phyloP scores from a whole-genome alignment of 2,113 vertebrate genomes.

The Bucco capensis region DNA sequence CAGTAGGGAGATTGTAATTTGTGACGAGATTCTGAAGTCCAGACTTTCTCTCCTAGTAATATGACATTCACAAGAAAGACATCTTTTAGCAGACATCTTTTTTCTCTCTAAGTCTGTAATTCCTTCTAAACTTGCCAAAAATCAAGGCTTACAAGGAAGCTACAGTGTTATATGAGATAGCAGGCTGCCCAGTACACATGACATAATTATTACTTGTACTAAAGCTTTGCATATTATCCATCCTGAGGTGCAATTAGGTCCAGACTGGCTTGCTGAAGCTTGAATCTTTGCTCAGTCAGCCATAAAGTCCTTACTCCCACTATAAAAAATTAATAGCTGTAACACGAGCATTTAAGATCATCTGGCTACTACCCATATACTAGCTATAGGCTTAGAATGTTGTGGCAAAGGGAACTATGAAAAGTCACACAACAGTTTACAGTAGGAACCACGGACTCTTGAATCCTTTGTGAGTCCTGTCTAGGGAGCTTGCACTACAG shows the following conservation, averaged over 20 bases:
- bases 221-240: neutral
- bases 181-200: neutral
- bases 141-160: neutral
- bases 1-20: neutral
- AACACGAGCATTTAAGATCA: slow-evolving; percentile 51
- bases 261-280: slow-evolving; percentile 3
- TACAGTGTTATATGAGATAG: neutral
- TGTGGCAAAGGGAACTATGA: neutral
- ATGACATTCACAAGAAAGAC: neutral
- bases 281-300: slow-evolving; percentile 38
- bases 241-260: slow-evolving; percentile 21
- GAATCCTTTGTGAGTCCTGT: neutral
- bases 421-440: neutral
- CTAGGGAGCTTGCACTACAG: neutral
- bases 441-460: neutral
- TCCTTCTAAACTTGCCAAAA: neutral
- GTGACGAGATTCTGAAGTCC: neutral
- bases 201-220: slow-evolving; percentile 28
- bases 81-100: neutral
- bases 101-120: neutral
- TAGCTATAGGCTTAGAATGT: neutral
- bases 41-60: neutral
- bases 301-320: neutral
- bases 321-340: slow-evolving; percentile 54
- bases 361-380: slow-evolving; percentile 16